A percentile compares a stretch with the other conserved stretches of the same genome.
Conservation (phyloP, 2,113 vertebrate genomes). For the Lagopus muta region DNA sequence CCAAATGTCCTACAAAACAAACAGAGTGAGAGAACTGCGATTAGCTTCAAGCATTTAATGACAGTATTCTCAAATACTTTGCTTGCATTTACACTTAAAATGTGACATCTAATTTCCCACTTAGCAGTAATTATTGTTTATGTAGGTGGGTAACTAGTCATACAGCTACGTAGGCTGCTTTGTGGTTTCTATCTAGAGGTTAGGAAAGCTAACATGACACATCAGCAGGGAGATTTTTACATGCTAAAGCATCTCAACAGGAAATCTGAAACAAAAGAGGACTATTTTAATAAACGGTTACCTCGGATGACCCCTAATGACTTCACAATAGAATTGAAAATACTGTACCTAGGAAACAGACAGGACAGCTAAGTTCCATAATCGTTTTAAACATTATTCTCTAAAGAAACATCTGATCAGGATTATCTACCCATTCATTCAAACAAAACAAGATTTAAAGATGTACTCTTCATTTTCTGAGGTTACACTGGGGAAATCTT, state of each 20-base stretch:
- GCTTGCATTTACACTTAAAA: conserved; percentile 67
- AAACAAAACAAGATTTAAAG: conserved; percentile 77
- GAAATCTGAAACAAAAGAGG: conserved; percentile 82
- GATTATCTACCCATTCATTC: conserved; percentile 76
- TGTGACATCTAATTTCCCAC: conserved; percentile 67
- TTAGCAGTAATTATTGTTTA: conserved; percentile 66
- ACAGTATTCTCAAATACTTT: conserved; percentile 67
- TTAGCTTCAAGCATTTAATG: conserved; percentile 61
- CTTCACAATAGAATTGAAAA: conserved; percentile 74
- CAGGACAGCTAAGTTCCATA: conserved; percentile 66
- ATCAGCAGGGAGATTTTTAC: conserved; percentile 76
- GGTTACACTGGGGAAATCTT: conserved; percentile 52
- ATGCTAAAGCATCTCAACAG: conserved; percentile 77
- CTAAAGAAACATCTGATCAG: conserved; percentile 78
- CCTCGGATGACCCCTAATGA: conserved; percentile 77
- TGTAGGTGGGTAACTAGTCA: conserved; percentile 74
- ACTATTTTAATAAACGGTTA: conserved; percentile 76
- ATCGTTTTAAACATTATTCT: conserved; percentile 75
- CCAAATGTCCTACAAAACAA: conserved; percentile 93
- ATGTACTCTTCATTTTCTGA: conserved; percentile 70
- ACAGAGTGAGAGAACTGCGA: conserved; percentile 67
- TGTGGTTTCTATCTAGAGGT: conserved; percentile 73
- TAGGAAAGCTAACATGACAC: conserved; percentile 73
- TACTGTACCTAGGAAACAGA: conserved; percentile 68
- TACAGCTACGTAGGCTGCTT: conserved; percentile 59